phyloP scores from a whole-genome alignment of 2,888 invertebrate species.

The Camponotus fellah region DNA sequence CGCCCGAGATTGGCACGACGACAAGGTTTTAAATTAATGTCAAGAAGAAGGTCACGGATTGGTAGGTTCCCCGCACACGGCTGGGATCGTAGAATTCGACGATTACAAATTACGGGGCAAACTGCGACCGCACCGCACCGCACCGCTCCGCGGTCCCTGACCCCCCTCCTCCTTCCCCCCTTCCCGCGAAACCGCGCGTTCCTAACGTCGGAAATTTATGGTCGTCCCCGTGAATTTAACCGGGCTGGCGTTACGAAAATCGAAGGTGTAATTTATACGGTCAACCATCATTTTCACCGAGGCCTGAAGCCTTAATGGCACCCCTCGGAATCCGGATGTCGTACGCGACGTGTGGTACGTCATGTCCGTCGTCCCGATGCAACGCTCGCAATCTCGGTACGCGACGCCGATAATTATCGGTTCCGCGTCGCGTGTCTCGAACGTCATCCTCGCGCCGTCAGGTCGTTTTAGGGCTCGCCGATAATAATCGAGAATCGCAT shows the following conservation, averaged over 20 bases:
- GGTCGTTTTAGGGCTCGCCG: neutral
- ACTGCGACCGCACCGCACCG: constrained; percentile 57
- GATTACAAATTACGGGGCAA: constrained; percentile 67
- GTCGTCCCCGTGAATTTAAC: constrained; percentile 69
- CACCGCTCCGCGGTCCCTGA: constrained; percentile 17
- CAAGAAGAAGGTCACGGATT: constrained; percentile 54
- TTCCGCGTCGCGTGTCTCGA: constrained; percentile 14
- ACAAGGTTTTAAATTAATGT: constrained; percentile 56
- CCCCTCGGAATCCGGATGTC: constrained; percentile 50
- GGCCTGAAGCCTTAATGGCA: constrained; percentile 69
- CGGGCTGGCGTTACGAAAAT: constrained; percentile 70
- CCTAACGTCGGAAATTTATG: constrained; percentile 71
- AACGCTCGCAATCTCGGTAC: constrained; percentile 9
- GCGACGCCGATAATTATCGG: constrained; percentile 53
- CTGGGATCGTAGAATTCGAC: constrained; percentile 51
- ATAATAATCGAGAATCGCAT: constrained; percentile 6
- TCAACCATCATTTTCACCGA: constrained; percentile 69
- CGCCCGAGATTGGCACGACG: constrained; percentile 45
- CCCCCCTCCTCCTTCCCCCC: neutral
- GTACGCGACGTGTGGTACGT: constrained; percentile 46
- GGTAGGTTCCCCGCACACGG: constrained; percentile 35
- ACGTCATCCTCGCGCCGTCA: neutral
- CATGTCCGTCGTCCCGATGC: constrained; percentile 36
- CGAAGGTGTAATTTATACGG: constrained; percentile 74
- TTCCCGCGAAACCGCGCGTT: constrained; percentile 51